Evolutionary conservation across 92 coral and sea anemone genomes (phyloP), one percentile per base, ranked within the genome.

Genomic region (Desmophyllum pertusum): DNA sequence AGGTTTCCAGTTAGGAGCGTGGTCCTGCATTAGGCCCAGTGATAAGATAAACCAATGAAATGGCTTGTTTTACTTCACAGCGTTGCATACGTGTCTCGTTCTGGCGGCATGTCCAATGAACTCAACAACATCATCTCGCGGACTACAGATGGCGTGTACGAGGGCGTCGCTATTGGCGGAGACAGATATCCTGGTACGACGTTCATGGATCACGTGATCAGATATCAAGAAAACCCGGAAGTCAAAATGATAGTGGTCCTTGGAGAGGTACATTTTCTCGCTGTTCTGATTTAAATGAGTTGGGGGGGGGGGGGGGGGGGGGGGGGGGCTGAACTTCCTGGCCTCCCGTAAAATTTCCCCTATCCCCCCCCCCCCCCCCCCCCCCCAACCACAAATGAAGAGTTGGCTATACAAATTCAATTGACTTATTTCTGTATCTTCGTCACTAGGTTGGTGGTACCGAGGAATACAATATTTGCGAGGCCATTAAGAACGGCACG

Each of bases 31-130:
- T 23, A n/a, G 63, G 5, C 63, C 63, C 23, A 1, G 62, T 21
- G n/a, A 53, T 53, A 23, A 55, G 23, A 55, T 55, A 10, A 55
- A 55, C n/a, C n/a, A n/a, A n/a, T n/a, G 36, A 48, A 41, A 6
- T 75, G n/a, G 19, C 18, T 57, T 52, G 70, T 77, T 55, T 81
- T 75, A 5, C 39, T 62, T 48, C 23, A 14, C 50, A 96, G 98
- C 43, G 98, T 96, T 84, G 98, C 98, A 4, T 96, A 96, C 79
- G 98, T 96, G 61, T 96, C 98, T 53, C 90, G 98, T 66, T 96
- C 98, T 5, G 98, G 98, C n/a, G 98, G 98, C 17, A 96, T 96
- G 98, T 96, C 98, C 48, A 96, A 96, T 53, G 98, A 96, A 67
- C 85, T 96, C 63, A 96, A 96, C 94, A 96, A 96, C 92, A 96